Conservation (phyloP, 2,888 invertebrate species). For the Trachelus troglodyta region DNA sequence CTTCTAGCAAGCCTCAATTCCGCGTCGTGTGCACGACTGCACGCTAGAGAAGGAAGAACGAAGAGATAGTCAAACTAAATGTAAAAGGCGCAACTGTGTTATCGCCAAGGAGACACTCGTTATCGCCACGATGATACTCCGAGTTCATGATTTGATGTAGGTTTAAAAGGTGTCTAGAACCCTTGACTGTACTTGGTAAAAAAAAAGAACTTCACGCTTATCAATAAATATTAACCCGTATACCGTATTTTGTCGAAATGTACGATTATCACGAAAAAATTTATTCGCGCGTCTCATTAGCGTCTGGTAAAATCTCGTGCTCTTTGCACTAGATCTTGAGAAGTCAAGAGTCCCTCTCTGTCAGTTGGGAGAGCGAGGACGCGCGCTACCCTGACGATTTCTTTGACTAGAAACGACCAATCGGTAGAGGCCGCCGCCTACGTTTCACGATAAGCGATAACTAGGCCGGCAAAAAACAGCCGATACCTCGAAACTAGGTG, state of each 20-base stretch:
- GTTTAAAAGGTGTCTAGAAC: conserved; percentile 61
- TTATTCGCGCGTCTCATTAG: background rate
- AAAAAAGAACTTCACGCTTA: background rate
- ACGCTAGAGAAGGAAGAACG: background rate
- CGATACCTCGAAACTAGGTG: conserved; percentile 62
- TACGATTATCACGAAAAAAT: background rate
- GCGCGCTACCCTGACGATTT: conserved; percentile 8
- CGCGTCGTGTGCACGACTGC: background rate
- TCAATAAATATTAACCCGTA: background rate
- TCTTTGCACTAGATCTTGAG: conserved; percentile 60
- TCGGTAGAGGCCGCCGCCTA: background rate
- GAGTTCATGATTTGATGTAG: conserved; percentile 58
- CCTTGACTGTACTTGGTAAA: conserved; percentile 44
- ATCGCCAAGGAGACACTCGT: background rate
- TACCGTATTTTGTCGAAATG: background rate
- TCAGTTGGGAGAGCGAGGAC: conserved; percentile 54
- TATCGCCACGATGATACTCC: background rate
- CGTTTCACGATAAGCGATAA: conserved; percentile 27
- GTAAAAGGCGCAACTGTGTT: background rate
- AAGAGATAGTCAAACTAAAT: background rate
- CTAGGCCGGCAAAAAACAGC: conserved; percentile 61
- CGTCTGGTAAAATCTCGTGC: background rate
- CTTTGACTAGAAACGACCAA: conserved; percentile 4
- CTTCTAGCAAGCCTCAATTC: background rate
- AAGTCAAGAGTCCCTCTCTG: conserved; percentile 28